These are phyloP conservation scores for Lycaena phlaeas DNA, from an alignment of 2,888 invertebrate species.

Conservation along the genomic window DNA sequence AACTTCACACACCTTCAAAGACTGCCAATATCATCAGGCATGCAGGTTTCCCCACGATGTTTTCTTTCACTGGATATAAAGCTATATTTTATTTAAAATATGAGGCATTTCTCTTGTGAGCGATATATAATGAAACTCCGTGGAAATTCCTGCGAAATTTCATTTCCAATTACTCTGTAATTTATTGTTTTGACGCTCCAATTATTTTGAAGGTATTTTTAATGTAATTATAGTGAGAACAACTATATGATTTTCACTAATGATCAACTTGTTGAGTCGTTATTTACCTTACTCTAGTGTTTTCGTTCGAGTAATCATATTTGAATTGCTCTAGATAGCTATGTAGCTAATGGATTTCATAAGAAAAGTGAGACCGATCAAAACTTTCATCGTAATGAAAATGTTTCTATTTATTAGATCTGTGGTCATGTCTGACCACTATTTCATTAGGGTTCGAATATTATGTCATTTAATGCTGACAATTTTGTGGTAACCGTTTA, in stretches of 20 bases:
- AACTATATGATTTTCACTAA: background rate
- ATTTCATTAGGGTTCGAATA: background rate
- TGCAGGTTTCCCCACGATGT: too few species aligned
- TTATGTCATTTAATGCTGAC: too few species aligned
- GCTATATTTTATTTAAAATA: too few species aligned
- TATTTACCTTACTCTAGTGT: background rate
- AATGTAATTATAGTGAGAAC: too few species aligned
- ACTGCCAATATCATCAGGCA: too few species aligned
- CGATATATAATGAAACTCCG: too few species aligned
- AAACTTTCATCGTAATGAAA: slow-evolving; percentile 24
- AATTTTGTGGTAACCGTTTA: too few species aligned
- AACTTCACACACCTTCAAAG: too few species aligned
- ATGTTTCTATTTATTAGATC: background rate
- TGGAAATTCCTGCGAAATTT: background rate
- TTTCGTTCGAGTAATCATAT: background rate
- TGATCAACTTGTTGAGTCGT: background rate
- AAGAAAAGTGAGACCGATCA: slow-evolving; percentile 28
- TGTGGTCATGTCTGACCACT: slow-evolving; percentile 9
- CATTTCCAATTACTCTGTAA: background rate
- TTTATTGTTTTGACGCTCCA: slow-evolving; percentile 5
- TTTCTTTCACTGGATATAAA: too few species aligned
- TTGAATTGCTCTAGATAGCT: slow-evolving; percentile 13
- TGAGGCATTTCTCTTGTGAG: too few species aligned
- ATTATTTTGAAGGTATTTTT: slow-evolving; percentile 2
- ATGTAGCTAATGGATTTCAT: slow-evolving; percentile 27